Percentiles rank a stretch among this genome's conserved stretches.
phyloP scores from a whole-genome alignment of 2,888 invertebrate genomes.

The Lepidochrysops patricia region DNA sequence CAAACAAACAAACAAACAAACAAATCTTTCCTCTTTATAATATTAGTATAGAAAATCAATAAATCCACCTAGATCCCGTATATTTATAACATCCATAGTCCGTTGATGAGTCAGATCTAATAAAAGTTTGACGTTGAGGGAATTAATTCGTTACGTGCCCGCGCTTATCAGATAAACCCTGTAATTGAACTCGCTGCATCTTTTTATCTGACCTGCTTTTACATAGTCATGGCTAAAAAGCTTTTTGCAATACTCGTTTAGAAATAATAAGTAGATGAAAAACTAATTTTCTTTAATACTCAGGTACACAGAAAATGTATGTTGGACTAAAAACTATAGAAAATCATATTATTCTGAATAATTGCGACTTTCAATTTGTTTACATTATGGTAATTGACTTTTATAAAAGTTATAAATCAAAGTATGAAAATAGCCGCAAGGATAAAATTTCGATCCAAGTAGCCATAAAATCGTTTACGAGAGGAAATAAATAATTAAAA shows the following conservation, averaged over 20 bases:
- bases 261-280: too few species aligned
- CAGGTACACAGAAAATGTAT: too few species aligned
- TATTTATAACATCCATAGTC: constrained; percentile 64
- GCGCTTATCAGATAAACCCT: constrained; percentile 31
- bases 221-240: not conserved
- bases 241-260: too few species aligned
- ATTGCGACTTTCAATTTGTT: not conserved
- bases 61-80: constrained; percentile 26
- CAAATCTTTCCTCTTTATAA: too few species aligned
- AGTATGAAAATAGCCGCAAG: not conserved
- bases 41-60: not conserved
- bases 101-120: constrained; percentile 52
- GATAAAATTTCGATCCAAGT: not conserved
- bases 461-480: not conserved
- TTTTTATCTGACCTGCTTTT: constrained; percentile 5
- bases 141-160: constrained; percentile 43
- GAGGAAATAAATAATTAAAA: not conserved
- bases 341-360: too few species aligned
- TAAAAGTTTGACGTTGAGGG: constrained; percentile 30
- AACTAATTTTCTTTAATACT: too few species aligned
- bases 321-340: too few species aligned
- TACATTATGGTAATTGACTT: not conserved
- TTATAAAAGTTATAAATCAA: not conserved
- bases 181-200: constrained; percentile 5
- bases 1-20: too few species aligned